These are phyloP conservation scores for Epinotia bilunana DNA, from an alignment of 2,888 invertebrate genomes.

Conservation along the genomic window DNA sequence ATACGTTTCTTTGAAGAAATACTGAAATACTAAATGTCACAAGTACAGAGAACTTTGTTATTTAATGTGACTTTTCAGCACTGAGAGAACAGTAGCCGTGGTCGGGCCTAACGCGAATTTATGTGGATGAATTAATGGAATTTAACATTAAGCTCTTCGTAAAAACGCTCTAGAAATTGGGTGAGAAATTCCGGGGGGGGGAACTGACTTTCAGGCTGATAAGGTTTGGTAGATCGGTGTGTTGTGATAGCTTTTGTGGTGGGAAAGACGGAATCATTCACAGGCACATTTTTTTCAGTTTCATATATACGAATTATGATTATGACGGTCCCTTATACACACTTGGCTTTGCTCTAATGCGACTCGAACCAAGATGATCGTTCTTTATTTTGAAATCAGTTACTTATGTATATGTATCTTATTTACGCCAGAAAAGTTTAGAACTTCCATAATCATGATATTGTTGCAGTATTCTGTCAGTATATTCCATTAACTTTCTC, in stretches of 20 bases:
- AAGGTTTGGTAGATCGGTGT: conserved; percentile 11
- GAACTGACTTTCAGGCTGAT: conserved; percentile 25
- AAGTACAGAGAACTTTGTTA: neutral
- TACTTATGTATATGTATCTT: too few relatives aligned
- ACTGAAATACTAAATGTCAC: conserved; percentile 36
- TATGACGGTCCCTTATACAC: neutral
- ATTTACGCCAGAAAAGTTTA: too few relatives aligned
- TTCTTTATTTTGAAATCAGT: too few relatives aligned
- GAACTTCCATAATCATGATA: too few relatives aligned
- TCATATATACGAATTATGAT: too few relatives aligned
- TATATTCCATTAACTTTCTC: too few relatives aligned
- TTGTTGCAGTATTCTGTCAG: too few relatives aligned
- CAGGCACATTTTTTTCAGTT: too few relatives aligned
- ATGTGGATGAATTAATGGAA: conserved; percentile 69
- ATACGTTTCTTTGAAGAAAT: conserved; percentile 45
- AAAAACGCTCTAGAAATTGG: conserved; percentile 53
- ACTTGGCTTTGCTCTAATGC: neutral
- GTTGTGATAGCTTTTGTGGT: neutral
- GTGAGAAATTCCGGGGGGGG: conserved; percentile 28
- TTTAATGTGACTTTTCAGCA: neutral
- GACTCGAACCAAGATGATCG: neutral
- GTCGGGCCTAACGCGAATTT: conserved; percentile 62
- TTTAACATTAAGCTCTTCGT: conserved; percentile 65
- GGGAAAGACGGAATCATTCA: neutral
- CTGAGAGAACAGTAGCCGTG: conserved; percentile 8